These are phyloP conservation scores for Pseudochirops cupreus DNA, from an alignment of 2,797 vertebrate genomes.

Conservation along the genomic window DNA sequence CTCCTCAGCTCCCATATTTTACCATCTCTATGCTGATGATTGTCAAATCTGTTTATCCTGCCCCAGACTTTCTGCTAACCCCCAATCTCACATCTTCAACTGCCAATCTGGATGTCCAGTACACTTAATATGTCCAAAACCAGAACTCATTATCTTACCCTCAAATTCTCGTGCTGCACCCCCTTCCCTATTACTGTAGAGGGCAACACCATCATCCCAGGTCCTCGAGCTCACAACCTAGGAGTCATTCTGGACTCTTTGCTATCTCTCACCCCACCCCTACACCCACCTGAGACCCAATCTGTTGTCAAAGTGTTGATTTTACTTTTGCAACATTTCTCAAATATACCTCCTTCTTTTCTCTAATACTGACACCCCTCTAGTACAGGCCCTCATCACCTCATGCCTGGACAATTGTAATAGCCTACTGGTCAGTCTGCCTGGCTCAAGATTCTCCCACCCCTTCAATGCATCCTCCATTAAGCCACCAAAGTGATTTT, in stretches of 20 bases:
- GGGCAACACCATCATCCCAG: background rate
- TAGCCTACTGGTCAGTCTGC: background rate
- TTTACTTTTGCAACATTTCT: background rate
- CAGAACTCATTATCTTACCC: too few species aligned
- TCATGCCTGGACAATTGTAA: background rate
- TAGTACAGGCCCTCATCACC: background rate
- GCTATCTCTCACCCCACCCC: background rate
- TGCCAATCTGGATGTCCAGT: too few species aligned
- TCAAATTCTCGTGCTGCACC: too few species aligned
- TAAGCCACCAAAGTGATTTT: background rate
- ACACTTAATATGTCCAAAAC: too few species aligned
- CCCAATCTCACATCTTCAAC: too few species aligned
- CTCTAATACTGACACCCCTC: background rate
- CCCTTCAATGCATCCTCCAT: background rate
- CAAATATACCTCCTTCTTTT: background rate
- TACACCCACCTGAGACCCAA: background rate
- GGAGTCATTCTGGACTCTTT: background rate
- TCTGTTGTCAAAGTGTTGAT: background rate
- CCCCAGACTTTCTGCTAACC: too few species aligned
- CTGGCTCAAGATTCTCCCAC: background rate
- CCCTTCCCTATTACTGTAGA: too few species aligned
- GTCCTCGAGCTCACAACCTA: background rate
- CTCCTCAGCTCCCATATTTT: too few species aligned
- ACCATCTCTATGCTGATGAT: too few species aligned
- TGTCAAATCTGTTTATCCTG: too few species aligned